These are phyloP conservation scores for Pipra filicauda DNA, from an alignment of 2,113 vertebrate species.

Conservation along the genomic window DNA sequence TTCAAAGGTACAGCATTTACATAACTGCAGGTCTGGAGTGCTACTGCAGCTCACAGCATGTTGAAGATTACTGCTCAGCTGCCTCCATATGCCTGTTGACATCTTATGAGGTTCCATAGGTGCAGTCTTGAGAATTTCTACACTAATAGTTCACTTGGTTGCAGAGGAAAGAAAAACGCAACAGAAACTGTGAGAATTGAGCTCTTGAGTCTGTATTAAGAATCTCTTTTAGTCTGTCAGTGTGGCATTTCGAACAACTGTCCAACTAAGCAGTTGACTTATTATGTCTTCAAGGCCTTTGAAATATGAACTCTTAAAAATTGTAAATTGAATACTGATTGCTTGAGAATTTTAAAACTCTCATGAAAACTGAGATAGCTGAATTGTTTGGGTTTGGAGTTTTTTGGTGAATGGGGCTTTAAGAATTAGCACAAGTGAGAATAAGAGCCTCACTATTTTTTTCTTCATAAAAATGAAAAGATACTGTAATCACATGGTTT, in stretches of 20 bases:
- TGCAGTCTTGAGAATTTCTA: not conserved
- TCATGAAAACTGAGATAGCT: not conserved
- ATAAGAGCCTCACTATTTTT: not conserved
- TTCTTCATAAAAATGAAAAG: not conserved
- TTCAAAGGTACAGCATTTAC: not conserved
- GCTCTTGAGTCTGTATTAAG: not conserved
- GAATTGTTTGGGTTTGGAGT: fast-evolving
- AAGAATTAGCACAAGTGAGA: not conserved
- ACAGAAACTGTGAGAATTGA: not conserved
- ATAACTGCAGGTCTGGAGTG: not conserved
- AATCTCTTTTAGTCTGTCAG: not conserved
- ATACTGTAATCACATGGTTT: not conserved
- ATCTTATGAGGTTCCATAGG: not conserved
- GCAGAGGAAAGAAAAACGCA: not conserved
- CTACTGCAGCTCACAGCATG: not conserved
- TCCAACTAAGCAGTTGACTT: not conserved
- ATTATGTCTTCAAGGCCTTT: fast-evolving
- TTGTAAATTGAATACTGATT: not conserved
- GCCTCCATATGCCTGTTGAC: not conserved
- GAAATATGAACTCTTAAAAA: not conserved
- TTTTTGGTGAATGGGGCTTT: not conserved
- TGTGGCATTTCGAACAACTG: not conserved
- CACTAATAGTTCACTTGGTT: not conserved
- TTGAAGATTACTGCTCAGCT: not conserved
- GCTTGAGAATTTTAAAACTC: not conserved